Base-by-base conservation (phyloP, 2,888 invertebrate genomes). In the Metalampra italica region DNA sequence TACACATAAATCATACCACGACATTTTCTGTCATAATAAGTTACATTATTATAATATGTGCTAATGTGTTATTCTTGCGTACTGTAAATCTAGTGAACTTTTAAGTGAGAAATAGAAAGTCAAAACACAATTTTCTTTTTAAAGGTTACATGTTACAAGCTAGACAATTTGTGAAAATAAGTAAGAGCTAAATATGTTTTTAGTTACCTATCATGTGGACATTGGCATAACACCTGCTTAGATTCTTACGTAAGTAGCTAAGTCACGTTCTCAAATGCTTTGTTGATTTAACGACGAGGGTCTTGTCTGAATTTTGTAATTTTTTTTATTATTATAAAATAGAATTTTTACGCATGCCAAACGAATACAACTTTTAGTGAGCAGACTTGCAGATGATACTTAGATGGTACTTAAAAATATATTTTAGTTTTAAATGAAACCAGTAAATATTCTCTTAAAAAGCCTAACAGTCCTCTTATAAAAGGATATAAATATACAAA, bases 81-180 rank as follows among this genome's bases (percentile, higher is more conserved):
- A 22, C 36, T n/a, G 9, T n/a, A 0, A 42, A n/a, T 15, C n/a
- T n/a, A n/a, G 29, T 30, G 15, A 13, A 22, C 42, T 7, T 29
- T 4, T 9, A 42, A 12, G n/a, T n/a, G 30, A 13, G 38, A 46
- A 22, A 40, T n/a, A 40, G 40, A 14, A 34, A 32, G 40, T 22
- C 29, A 40, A 29, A 46, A 40, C 32, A 43, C 29, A 9, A 50
- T 59, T 68, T 64, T 57, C 59, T 53, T 64, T 66, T 61, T 55
- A 64, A 68, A 71, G 66, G 49, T 62, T 57, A 63, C 58, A 62
- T 66, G 60, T 66, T 56, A 67, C 59, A 59, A 58, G 64, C 62
- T 58, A 52, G 56, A 70, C 64, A 72, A 68, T 69, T 68, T 66
- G 56, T 65, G 66, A 66, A 48, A 61, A n/a, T 29, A n/a, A 29